Conservation (phyloP, 2,888 invertebrate genomes). For the Scelioninae gen. 1 region DNA sequence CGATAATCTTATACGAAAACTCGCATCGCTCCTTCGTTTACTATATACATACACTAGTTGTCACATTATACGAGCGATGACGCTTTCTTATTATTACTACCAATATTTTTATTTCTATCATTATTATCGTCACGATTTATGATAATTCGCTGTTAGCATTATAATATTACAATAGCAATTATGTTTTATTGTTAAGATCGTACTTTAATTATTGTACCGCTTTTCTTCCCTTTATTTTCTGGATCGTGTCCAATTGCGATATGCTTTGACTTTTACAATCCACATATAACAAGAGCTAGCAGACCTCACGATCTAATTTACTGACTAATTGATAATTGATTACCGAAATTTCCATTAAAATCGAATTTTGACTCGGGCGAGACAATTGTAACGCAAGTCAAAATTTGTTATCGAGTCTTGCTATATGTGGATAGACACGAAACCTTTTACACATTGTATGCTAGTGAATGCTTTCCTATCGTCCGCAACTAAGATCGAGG, state of each 20-base stretch:
- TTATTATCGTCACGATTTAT: constrained; percentile 63
- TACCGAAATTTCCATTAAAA: too few species aligned
- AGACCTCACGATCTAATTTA: too few species aligned
- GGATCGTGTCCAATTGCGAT: constrained; percentile 56
- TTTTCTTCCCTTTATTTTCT: constrained; percentile 58
- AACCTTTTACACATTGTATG: constrained; percentile 72
- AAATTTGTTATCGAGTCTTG: constrained; percentile 31
- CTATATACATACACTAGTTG: constrained; percentile 73
- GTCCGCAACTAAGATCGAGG: constrained; percentile 36
- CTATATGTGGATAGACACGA: constrained; percentile 51
- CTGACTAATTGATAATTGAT: too few species aligned
- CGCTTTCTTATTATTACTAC: constrained; percentile 69
- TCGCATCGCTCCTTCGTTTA: constrained; percentile 57
- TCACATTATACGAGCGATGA: constrained; percentile 72
- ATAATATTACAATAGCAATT: constrained; percentile 58
- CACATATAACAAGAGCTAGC: constrained; percentile 39
- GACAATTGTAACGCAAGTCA: constrained; percentile 17
- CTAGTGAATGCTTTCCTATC: constrained; percentile 72
- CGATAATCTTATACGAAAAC: too few species aligned
- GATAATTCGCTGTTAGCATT: constrained; percentile 61
- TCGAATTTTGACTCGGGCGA: constrained; percentile 26
- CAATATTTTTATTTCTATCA: constrained; percentile 38
- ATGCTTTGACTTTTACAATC: constrained; percentile 52
- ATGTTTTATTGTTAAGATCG: constrained; percentile 65
- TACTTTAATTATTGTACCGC: constrained; percentile 67